A percentile compares a stretch with the other conserved stretches of the same genome.
These are phyloP conservation scores for Sebastiscus tertius DNA, from an alignment of 2,797 vertebrate species.

Conservation along the genomic window DNA sequence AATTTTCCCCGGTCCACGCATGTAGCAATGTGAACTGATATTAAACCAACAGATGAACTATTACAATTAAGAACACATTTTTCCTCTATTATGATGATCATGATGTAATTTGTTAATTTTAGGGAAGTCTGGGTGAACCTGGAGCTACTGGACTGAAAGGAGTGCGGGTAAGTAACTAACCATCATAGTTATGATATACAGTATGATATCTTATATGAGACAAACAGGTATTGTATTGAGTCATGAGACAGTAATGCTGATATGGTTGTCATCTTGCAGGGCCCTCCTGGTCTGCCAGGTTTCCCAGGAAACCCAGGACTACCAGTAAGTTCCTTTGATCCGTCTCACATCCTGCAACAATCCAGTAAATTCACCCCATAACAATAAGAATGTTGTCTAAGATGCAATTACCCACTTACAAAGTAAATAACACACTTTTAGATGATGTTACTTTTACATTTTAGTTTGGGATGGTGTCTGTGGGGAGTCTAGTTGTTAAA, in stretches of 20 bases:
- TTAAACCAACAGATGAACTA: no score
- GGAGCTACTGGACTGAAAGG: conserved; percentile 92
- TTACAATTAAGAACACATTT: background rate
- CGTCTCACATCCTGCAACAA: background rate
- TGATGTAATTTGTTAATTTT: conserved; percentile 31
- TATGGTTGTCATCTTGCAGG: conserved; percentile 80
- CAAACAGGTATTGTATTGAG: background rate
- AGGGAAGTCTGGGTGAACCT: conserved; percentile 90
- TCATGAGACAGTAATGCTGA: conserved; percentile 12
- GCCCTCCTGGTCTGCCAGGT: conserved; percentile 88
- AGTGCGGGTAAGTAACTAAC: conserved; percentile 87
- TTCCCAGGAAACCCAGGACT: conserved; percentile 95
- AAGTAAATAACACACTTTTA: background rate
- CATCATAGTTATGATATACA: background rate
- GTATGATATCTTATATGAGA: background rate
- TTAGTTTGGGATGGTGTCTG: background rate
- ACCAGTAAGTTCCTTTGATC: conserved; percentile 86
- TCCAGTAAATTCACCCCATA: background rate
- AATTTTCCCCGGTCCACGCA: no score
- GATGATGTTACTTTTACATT: background rate
- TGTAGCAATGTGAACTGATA: background rate
- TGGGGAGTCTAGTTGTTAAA: background rate
- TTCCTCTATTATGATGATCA: background rate
- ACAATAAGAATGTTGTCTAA: background rate
- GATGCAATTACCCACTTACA: background rate